Percentiles rank a stretch among this genome's conserved stretches.
Conservation (phyloP, 1,140 invertebrate species). For the Augochlora pura region DNA sequence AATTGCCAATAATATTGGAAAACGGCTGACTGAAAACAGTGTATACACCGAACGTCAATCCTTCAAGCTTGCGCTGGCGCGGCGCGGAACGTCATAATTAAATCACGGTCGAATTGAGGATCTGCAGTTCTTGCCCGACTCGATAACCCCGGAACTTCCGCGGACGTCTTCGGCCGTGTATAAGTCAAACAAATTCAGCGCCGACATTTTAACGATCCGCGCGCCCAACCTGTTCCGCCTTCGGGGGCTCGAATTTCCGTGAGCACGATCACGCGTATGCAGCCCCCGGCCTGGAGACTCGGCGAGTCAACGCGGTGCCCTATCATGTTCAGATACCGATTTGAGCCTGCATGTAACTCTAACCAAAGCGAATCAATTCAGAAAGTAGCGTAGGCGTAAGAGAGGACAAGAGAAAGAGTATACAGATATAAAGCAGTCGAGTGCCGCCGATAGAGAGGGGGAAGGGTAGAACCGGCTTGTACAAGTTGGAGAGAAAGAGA, state of each 20-base stretch:
- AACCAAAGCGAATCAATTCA: constrained; percentile 30
- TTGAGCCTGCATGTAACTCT: constrained; percentile 32
- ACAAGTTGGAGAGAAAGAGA: background rate
- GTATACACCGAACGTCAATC: too few species aligned
- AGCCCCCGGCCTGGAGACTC: background rate
- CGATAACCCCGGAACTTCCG: background rate
- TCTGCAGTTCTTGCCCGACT: background rate
- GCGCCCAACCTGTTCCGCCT: background rate
- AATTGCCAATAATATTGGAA: too few species aligned
- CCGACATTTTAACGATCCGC: background rate
- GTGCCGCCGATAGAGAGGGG: constrained; percentile 29
- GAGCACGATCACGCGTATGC: background rate
- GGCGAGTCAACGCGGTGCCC: background rate
- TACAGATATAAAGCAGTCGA: constrained; percentile 49
- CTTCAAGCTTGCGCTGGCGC: too few species aligned
- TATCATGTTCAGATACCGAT: constrained; percentile 19
- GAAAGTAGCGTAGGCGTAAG: constrained; percentile 40
- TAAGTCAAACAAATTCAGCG: background rate
- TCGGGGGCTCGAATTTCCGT: background rate
- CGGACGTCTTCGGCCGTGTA: background rate
- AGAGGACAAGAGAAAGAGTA: constrained; percentile 47
- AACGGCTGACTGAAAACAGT: too few species aligned
- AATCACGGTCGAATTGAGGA: background rate
- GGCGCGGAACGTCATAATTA: too few species aligned
- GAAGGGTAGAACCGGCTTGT: background rate